These are phyloP conservation scores for Pseudococcus longispinus DNA, from an alignment of 2,888 invertebrate genomes.

Conservation along the genomic window DNA sequence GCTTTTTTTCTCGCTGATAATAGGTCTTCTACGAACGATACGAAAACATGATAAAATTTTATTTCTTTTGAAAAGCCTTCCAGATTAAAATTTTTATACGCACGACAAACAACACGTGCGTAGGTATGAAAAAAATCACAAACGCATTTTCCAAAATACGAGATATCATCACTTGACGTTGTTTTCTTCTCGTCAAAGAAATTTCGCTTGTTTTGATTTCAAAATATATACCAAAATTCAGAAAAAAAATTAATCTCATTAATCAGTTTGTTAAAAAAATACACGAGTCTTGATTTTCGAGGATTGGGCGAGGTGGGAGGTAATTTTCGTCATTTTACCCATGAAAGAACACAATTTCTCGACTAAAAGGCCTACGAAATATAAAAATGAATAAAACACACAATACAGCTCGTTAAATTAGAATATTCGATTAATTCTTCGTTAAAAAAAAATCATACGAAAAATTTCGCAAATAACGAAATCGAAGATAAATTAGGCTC, in stretches of 20 bases:
- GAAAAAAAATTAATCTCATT: too few relatives aligned
- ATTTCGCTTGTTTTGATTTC: too few relatives aligned
- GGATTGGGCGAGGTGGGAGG: too few relatives aligned
- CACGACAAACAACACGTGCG: background rate
- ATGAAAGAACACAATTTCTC: too few relatives aligned
- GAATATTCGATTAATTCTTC: background rate
- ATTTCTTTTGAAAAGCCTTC: background rate
- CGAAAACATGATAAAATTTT: background rate
- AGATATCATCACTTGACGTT: background rate
- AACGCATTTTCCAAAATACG: background rate
- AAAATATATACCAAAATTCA: too few relatives aligned
- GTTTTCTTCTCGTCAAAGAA: too few relatives aligned
- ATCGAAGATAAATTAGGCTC: background rate
- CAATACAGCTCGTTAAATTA: background rate
- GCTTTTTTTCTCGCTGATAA: background rate
- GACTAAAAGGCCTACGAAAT: too few relatives aligned
- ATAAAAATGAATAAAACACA: background rate
- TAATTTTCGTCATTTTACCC: too few relatives aligned
- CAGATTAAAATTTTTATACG: background rate
- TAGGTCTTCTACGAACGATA: background rate
- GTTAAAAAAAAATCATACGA: background rate
- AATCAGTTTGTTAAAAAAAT: too few relatives aligned
- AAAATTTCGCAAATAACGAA: background rate
- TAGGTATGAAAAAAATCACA: background rate
- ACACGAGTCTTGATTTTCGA: too few relatives aligned